Evolutionary conservation across 2,888 invertebrate genomes (phyloP), one percentile per base, ranked within the genome.

Genomic region (Proisotoma minuta): DNA sequence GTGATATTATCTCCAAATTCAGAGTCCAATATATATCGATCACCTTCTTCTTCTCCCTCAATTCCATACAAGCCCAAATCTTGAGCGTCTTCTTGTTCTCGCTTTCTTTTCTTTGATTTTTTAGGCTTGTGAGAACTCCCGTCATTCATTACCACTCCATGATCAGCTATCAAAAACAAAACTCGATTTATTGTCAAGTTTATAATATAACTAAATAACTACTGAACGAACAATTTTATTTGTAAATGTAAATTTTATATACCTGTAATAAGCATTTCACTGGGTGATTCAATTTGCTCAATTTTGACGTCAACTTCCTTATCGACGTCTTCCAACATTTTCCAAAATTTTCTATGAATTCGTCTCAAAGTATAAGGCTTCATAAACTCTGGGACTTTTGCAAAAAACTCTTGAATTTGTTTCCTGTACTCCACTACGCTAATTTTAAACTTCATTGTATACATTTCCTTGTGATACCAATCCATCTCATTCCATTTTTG

Each of bases 341-440:
- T 26, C 5, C 52, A 27, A 40, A 53, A 66, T 24, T 67, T 69
- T 49, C 59, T 66, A 1, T 63, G 64, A 20, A 73, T 22, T 0
- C 18, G 48, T 0, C 54, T 47, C 1, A 72, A 22, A 4, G 64
- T 57, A 1, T 34, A 1, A 0, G 57, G 49, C 22, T 65, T 68
- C 29, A 72, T 18, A 20, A 72, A 51, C 22, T 62, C 52, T 10
- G 73, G 73, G 2, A 70, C 10, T 2, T 23, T 28, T 2, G 50
- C 53, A 28, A 59, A 68, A 28, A 66, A 71, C 5, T 59, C 34
- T 8, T 53, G 59, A 2, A 71, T 34, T 2, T 62, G 50, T 15
- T 53, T 58, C 26, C 47, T 47, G 47, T 68, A 73, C 3, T 62
- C 59, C 26, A 66, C 12, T 5, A 43, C 28, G 18, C 49, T 48